Evolutionary conservation across 1,140 invertebrate species (phyloP), one percentile per base, ranked within the genome.

Genomic region (Spodoptera litura): DNA sequence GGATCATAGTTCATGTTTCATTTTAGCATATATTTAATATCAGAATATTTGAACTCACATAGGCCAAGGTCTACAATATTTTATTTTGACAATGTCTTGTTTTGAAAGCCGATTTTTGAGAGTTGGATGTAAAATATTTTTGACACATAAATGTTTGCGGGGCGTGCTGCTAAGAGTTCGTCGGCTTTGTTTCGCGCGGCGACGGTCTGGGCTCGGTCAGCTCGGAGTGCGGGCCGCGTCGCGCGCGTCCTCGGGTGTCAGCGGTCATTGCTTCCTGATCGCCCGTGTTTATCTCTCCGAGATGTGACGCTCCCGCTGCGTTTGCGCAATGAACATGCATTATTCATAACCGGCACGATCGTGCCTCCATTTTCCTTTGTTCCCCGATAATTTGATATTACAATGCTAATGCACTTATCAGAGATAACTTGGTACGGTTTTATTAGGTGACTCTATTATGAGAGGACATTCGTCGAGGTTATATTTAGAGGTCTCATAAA

Each of bases 181-280:
- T 74, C 62, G 72, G 76, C 80, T 81, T 84, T 80, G 83, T 82
- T 82, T 79, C 52, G 59, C 56, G 35, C 11, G 27, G 25, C 25
- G 31, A 6, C 9, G 49, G 44, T 44, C 15, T 20, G 64, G 38
- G 13, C 31, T 66, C 31, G 49, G 66, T 49, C 9, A 38, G 15
- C 38, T 20, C 66, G 49, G 66, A 25, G 51, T 11, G 56, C 49
- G 68, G 25, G 27, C 52, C 8, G 27, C 71, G 58, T 20, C 72
- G 76, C 58, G 56, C 73, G 66, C 61, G 83, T 84, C 80, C 82
- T 86, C 79, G 81, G 27, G 64, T 81, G 78, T 73, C 78, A 55
- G 81, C 85, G 87, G 89, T 91, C 89, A 89, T 87, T 92, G 90
- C 87, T 92, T 92, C 86, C 83, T 88, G 83, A 87, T 88, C 79